Evolutionary conservation across 2,888 invertebrate genomes (phyloP), one percentile per base, ranked within the genome.

Genomic region (Chymomyza caudatula): DNA sequence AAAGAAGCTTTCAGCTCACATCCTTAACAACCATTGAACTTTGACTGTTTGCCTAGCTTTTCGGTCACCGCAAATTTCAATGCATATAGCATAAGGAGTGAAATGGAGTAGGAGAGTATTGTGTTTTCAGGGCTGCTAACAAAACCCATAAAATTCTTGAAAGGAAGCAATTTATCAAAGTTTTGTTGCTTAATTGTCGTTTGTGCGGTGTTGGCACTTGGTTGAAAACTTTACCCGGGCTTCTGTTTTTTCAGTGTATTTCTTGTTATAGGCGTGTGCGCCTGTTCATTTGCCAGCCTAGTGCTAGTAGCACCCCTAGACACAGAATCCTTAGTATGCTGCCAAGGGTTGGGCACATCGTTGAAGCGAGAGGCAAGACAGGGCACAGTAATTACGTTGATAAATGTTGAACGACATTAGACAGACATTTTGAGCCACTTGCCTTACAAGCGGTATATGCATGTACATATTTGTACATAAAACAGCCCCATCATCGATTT

Each of bases 111-210:
- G 11, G 49, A 11, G 20, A 4, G 29, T 25, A n/a, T 25, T 59
- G 17, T 44, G 37, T 6, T 17, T 49, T 8, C 37, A 44, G 22
- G 61, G 11, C 52, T 47, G 57, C 43, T 43, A 63, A 58, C 64
- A 63, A 70, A 71, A 60, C 77, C 75, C 80, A 78, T 83, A 83
- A 86, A 83, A 71, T 74, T 78, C 73, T 71, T 74, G 69, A 74
- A 78, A 79, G 88, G 87, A 88, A 87, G 81, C 75, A 81, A 83
- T 87, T 87, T 86, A 86, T 87, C 87, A 87, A 87, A 84, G 82
- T 86, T 81, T 80, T 87, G 78, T 77, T 78, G 82, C 81, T 87
- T 87, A 85, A 83, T 84, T 87, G 84, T 87, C 82, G 86, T 83
- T 63, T 76, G 78, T 83, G 74, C 68, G 75, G 74, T 74, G 77